A percentile compares a stretch with the other conserved stretches of the same genome.
phyloP scores from a whole-genome alignment of 2,113 vertebrate species.

The cattle (Bos taurus) region ARS-UCD2.0 NC_037349.1:59291001-59291500 shows the following conservation, averaged over 20 bases:
- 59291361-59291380: not conserved
- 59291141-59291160: not conserved
- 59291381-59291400: not conserved
- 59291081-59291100: too few relatives aligned
- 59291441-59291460: not conserved
- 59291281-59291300: not conserved
- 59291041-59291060: not conserved
- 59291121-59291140: not conserved
- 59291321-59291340: not conserved
- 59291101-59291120: not conserved
- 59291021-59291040: too few relatives aligned
- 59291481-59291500: too few relatives aligned
- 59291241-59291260: slow-evolving; percentile 97
- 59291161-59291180: slow-evolving; percentile 92
- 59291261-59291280: slow-evolving; percentile 91
- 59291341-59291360: not conserved
- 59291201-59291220: slow-evolving; percentile 97
- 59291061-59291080: not conserved
- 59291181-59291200: slow-evolving; percentile 97
- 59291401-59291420: not conserved
- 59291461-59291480: not conserved
- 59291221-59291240: slow-evolving; percentile 94
- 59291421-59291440: not conserved
- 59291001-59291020: too few relatives aligned
- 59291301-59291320: not conserved